Evolutionary conservation across 2,113 vertebrate genomes (phyloP).

Genomic region (Electrona antarctica): DNA sequence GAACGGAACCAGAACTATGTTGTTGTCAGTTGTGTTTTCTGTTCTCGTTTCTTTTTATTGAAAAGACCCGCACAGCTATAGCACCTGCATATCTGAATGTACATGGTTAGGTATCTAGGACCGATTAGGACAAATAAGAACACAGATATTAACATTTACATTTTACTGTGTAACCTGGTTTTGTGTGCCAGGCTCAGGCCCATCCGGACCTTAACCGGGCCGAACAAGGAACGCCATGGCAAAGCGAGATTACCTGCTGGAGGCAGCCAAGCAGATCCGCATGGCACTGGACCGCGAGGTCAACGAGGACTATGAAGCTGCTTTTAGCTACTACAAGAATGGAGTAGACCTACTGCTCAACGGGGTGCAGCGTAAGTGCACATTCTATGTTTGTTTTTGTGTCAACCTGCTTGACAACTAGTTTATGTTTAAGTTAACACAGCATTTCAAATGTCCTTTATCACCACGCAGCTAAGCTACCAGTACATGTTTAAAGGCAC

Average conservation of each 20-base stretch:
- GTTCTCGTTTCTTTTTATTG: not conserved
- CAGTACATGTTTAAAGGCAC: too few relatives aligned
- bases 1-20: not conserved
- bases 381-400: not conserved
- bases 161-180: slow-evolving; percentile 34
- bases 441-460: slow-evolving; percentile 2
- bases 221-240: slow-evolving; percentile 71
- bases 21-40: not conserved
- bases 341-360: slow-evolving; percentile 93
- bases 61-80: not conserved
- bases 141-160: not conserved
- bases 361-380: slow-evolving; percentile 83
- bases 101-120: not conserved
- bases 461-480: too few relatives aligned
- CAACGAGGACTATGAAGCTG: slow-evolving; percentile 95
- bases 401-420: not conserved
- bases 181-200: slow-evolving; percentile 30
- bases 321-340: slow-evolving; percentile 98
- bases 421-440: not conserved
- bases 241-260: slow-evolving; percentile 92
- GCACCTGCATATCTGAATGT: not conserved
- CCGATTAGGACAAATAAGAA: not conserved
- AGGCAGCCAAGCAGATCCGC: slow-evolving; percentile 94
- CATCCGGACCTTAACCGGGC: slow-evolving; percentile 67
- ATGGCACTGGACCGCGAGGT: slow-evolving; percentile 95